Evolutionary conservation across 2,888 invertebrate genomes (phyloP).

Genomic region (Cataglyphis altisquamis): DNA sequence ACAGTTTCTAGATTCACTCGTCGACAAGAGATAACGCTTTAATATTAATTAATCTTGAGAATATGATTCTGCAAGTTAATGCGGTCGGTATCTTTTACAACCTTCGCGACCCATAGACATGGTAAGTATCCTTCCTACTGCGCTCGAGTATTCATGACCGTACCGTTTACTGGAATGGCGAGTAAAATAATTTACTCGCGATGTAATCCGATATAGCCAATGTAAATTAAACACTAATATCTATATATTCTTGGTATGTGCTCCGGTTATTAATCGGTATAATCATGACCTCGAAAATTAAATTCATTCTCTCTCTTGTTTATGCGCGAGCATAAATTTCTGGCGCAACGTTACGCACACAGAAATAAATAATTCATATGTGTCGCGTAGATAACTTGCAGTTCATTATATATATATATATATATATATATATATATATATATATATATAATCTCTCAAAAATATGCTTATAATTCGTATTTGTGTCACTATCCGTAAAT

Average conservation of each 20-base stretch:
- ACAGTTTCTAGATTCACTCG: conserved; percentile 16
- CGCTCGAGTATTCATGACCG: conserved; percentile 30
- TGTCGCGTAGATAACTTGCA: not conserved
- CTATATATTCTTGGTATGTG: not conserved
- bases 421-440: too few relatives aligned
- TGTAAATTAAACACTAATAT: conserved; percentile 39
- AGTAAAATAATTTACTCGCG: conserved; percentile 28
- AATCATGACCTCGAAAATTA: conserved; percentile 19
- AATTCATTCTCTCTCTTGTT: conserved; percentile 23
- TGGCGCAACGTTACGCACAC: conserved; percentile 8
- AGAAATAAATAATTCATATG: conserved; percentile 1
- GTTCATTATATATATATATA: not conserved
- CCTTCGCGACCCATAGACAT: not conserved
- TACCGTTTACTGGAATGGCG: conserved; percentile 41
- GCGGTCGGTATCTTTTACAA: conserved; percentile 53
- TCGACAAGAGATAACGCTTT: conserved; percentile 34
- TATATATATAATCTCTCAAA: too few relatives aligned
- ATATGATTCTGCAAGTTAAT: conserved; percentile 36
- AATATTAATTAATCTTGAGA: conserved; percentile 57
- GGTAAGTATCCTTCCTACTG: conserved; percentile 24
- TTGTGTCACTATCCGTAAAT: conserved; percentile 51
- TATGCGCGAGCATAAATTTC: conserved; percentile 33
- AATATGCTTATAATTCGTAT: not conserved
- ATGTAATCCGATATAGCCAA: conserved; percentile 30
- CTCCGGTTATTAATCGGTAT: conserved; percentile 43